A percentile compares a stretch with the other conserved stretches of the same genome.
Evolutionary conservation across 1,140 invertebrate species (phyloP).

Genomic region (Bactericera cockerelli): DNA sequence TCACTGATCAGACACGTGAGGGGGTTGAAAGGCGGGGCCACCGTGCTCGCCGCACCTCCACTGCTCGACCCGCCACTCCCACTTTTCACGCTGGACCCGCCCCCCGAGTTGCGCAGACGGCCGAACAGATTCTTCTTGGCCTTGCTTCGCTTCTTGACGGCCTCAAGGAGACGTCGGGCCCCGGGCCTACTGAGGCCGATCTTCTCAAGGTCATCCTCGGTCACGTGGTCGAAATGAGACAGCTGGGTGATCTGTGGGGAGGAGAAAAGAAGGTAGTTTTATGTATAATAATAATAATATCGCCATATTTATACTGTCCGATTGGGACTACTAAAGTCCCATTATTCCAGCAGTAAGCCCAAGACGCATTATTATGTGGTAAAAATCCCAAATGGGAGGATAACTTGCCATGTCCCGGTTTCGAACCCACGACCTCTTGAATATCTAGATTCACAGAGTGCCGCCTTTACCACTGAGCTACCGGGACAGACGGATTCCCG

Average conservation of each 20-base stretch:
- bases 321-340: too few relatives aligned
- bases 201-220: conserved; percentile 81
- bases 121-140: conserved; percentile 70
- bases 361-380: too few relatives aligned
- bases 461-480: too few relatives aligned
- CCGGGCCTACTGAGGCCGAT: conserved; percentile 89
- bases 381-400: too few relatives aligned
- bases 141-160: conserved; percentile 79
- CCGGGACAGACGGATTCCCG: too few relatives aligned
- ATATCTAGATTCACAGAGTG: too few relatives aligned
- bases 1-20: conserved; percentile 80
- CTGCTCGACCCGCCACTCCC: conserved; percentile 26
- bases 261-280: conserved; percentile 4
- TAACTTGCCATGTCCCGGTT: too few relatives aligned
- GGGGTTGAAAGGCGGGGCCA: conserved; percentile 25
- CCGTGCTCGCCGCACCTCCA: conserved; percentile 27
- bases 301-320: too few relatives aligned
- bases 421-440: too few relatives aligned
- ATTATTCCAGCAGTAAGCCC: too few relatives aligned
- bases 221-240: conserved; percentile 91
- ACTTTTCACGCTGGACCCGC: conserved; percentile 20
- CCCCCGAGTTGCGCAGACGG: conserved; percentile 51
- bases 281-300: too few relatives aligned
- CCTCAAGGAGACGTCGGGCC: conserved; percentile 71
- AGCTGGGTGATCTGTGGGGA: conserved; percentile 54